These are phyloP conservation scores for Poecile atricapillus DNA, from an alignment of 2,113 vertebrate species.

Conservation along the genomic window DNA sequence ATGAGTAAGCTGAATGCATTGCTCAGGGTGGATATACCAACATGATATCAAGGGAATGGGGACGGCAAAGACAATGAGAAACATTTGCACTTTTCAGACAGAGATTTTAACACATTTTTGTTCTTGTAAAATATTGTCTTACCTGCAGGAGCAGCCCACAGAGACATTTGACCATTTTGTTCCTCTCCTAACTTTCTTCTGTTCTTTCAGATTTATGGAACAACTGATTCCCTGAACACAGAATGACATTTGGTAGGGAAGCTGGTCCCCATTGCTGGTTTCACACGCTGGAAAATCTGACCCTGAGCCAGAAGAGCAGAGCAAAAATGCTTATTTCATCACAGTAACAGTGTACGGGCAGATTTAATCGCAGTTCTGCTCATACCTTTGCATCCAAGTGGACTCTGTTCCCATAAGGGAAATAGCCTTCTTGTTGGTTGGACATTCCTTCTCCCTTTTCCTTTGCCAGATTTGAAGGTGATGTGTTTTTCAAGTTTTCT, in stretches of 20 bases:
- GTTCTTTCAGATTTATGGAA: not conserved
- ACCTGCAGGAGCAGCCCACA: rapidly evolving
- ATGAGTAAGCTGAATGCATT: rapidly evolving
- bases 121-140: not conserved
- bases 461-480: not conserved
- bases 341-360: not conserved
- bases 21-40: not conserved
- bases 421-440: not conserved
- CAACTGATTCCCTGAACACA: not conserved
- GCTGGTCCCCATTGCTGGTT: rapidly evolving
- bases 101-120: not conserved
- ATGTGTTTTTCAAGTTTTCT: not conserved
- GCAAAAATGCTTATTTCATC: not conserved
- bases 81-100: not conserved
- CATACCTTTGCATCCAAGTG: not conserved
- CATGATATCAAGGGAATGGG: not conserved
- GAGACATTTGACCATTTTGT: rapidly evolving
- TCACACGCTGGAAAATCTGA: rapidly evolving
- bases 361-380: not conserved
- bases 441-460: not conserved
- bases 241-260: not conserved
- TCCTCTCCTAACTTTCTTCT: not conserved
- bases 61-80: not conserved
- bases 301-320: rapidly evolving
- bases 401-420: not conserved